Percentiles rank a stretch among this genome's conserved stretches.
Conservation (phyloP, 2,113 vertebrate species). For the Psettodes erumei region DNA sequence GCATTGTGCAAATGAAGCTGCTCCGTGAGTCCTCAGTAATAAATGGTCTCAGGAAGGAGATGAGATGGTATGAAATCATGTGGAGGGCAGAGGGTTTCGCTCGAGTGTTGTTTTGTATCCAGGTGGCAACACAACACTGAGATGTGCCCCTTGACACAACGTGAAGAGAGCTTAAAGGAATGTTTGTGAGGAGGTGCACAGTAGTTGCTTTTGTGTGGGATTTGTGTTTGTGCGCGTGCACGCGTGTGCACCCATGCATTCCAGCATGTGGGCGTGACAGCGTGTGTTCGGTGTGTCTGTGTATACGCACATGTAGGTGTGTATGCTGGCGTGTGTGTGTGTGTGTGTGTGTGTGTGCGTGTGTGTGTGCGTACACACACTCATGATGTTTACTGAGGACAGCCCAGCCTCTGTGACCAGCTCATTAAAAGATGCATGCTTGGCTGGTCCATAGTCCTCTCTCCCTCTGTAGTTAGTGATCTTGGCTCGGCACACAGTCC, state of each 20-base stretch:
- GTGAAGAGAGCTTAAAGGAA: conserved; percentile 56
- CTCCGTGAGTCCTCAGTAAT: conserved; percentile 31
- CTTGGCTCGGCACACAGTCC: conserved; percentile 45
- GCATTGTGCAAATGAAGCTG: conserved; percentile 60
- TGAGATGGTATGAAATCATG: conserved; percentile 6
- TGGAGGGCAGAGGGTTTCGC: conserved; percentile 23
- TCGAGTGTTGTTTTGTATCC: conserved; percentile 56
- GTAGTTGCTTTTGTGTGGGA: conserved; percentile 45
- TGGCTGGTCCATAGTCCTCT: conserved; percentile 63
- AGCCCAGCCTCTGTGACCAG: conserved; percentile 70
- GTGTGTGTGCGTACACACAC: conserved; percentile 31
- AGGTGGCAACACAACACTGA: conserved; percentile 48
- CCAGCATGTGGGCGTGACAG: conserved; percentile 45
- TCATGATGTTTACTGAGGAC: conserved; percentile 62
- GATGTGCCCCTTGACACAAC: conserved; percentile 40
- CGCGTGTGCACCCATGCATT: conserved; percentile 35
- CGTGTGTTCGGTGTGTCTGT: conserved; percentile 37
- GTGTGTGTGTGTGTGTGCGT: conserved; percentile 23
- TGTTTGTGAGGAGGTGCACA: conserved; percentile 45
- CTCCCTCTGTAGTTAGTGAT: conserved; percentile 54
- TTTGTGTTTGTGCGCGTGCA: conserved; percentile 21
- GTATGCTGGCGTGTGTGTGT: conserved; percentile 25
- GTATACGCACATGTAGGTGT: conserved; percentile 26
- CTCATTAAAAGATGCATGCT: conserved; percentile 80
- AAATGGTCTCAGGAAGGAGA: conserved; percentile 36